Base-by-base conservation (phyloP, 2,113 vertebrate genomes). In the Lagopus leucura region DNA sequence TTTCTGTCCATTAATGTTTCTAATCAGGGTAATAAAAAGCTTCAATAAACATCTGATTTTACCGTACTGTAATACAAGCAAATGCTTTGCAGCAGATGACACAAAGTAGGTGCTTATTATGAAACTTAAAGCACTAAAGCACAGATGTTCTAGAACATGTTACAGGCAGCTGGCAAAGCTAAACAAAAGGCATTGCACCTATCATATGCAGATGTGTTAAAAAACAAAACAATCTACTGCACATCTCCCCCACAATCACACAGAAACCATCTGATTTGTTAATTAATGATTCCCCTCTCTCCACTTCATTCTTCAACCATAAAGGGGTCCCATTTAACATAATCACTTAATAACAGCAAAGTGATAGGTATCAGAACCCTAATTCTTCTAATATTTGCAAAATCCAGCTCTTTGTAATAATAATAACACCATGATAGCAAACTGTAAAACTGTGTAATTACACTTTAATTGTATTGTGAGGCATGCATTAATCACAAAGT, bases 401-500 rank as follows among this genome's bases (percentile, higher is more conserved):
- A 98, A 98, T 98, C 98, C 98, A 97, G 97, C 97, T 97, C 97
- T 97, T 98, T 98, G 97, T 98, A 98, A 98, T 98, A 98, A 98
- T 97, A 98, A 97, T 98, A 98, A 98, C 98, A 98, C 98, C 97
- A 97, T 88, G 97, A 98, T 95, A 98, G 97, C 97, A 98, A 98
- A 99, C 98, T 98, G 97, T 98, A 98, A 98, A 98, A 98, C 97
- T 98, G 97, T 98, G 98, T 99, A 99, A 99, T 99, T 99, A 98
- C 97, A 97, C 97, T 98, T 99, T 99, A 99, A 99, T 99, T 99
- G 98, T 98, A 98, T 99, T 98, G 98, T 98, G 98, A 98, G 98
- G 98, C 98, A 98, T 97, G 97, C 98, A 99, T 99, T 99, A 99
- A 99, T 99, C 98, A 99, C 98, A 98, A 98, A 99, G 98, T 99